Percentiles rank a stretch among this genome's conserved stretches.
These are phyloP conservation scores for Dolichomitus sp. DNA, from an alignment of 2,888 invertebrate species.

Conservation along the genomic window DNA sequence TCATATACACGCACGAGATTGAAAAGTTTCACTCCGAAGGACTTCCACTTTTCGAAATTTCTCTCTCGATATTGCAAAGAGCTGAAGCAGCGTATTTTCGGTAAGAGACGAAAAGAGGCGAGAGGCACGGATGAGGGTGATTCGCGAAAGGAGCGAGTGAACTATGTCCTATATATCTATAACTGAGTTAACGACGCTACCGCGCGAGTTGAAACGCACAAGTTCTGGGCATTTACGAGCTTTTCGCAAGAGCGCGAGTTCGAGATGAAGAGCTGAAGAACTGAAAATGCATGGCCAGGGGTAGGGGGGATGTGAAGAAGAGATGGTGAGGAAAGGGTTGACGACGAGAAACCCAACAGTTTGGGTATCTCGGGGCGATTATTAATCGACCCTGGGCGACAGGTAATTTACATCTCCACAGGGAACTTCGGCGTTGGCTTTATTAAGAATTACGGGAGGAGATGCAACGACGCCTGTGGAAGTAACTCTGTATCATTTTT, in stretches of 20 bases:
- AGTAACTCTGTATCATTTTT: slow-evolving; percentile 43
- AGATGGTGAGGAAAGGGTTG: slow-evolving; percentile 49
- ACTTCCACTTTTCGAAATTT: slow-evolving; percentile 52
- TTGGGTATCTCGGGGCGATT: slow-evolving; percentile 69
- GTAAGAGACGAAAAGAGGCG: neutral
- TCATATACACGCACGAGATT: slow-evolving; percentile 48
- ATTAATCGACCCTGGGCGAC: slow-evolving; percentile 76
- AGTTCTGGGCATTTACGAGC: slow-evolving; percentile 57
- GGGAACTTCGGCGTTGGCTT: slow-evolving; percentile 71
- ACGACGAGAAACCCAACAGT: slow-evolving; percentile 50
- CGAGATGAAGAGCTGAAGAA: slow-evolving; percentile 21
- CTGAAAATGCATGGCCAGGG: slow-evolving; percentile 27
- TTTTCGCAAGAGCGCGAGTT: slow-evolving; percentile 47
- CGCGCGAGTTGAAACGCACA: slow-evolving; percentile 30
- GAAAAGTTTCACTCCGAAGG: slow-evolving; percentile 51
- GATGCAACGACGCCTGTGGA: slow-evolving; percentile 64
- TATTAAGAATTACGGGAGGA: slow-evolving; percentile 76
- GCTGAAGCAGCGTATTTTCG: neutral
- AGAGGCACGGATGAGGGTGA: slow-evolving; percentile 25
- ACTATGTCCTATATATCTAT: slow-evolving; percentile 32
- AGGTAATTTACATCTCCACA: slow-evolving; percentile 77
- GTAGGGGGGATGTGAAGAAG: slow-evolving; percentile 1
- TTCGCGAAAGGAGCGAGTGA: slow-evolving; percentile 25
- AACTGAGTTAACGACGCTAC: slow-evolving; percentile 57
- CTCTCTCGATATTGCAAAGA: slow-evolving; percentile 12